These are phyloP conservation scores for Pelodiscus sinensis DNA, from an alignment of 2,113 vertebrate species.

Conservation along the genomic window DNA sequence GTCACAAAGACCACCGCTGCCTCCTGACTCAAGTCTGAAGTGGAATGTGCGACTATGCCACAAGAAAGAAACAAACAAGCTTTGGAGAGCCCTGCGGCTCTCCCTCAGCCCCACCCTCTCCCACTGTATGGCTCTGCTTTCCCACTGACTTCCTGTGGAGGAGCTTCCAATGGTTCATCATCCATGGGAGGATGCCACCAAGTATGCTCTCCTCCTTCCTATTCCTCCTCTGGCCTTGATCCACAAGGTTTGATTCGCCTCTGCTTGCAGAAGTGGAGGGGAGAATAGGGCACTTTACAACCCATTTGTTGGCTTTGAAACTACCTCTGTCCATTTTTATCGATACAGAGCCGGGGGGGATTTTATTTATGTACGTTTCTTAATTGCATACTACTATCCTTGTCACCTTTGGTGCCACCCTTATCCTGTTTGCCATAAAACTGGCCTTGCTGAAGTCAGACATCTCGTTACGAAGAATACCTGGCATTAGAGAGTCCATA, in stretches of 20 bases:
- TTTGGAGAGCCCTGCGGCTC: not conserved
- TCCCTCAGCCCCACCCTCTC: not conserved
- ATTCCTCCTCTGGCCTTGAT: not conserved
- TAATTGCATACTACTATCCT: not conserved
- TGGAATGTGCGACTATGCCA: not conserved
- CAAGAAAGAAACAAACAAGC: not conserved
- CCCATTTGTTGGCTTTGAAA: not conserved
- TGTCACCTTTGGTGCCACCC: not conserved
- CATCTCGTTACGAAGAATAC: accelerated
- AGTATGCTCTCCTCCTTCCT: not conserved
- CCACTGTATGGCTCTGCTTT: not conserved
- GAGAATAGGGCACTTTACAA: not conserved
- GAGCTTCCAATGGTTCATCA: not conserved
- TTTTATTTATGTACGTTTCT: not conserved
- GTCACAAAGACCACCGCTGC: not conserved
- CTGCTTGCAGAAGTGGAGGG: not conserved
- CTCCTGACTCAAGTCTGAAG: not conserved
- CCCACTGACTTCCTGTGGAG: not conserved
- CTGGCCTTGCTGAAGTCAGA: accelerated
- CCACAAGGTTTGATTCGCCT: not conserved
- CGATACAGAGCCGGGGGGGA: not conserved
- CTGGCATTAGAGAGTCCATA: not conserved
- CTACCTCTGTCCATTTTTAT: not conserved
- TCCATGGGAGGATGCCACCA: not conserved
- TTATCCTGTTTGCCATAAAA: not conserved